Conservation (phyloP, 2,113 vertebrate species). For the Sander lucioperca region DNA sequence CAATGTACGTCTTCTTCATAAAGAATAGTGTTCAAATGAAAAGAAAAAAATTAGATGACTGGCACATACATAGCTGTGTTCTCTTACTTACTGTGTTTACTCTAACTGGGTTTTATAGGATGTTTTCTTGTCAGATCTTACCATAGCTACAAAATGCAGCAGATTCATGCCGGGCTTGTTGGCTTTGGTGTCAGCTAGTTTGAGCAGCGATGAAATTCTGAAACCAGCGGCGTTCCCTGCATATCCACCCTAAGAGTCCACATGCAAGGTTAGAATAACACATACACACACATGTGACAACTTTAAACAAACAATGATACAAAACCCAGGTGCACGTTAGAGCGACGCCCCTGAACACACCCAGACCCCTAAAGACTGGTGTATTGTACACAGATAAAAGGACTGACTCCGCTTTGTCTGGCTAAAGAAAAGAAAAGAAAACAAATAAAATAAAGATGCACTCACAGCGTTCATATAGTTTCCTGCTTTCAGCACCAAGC, state of each 20-base stretch:
- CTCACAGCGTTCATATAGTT: conserved; percentile 91
- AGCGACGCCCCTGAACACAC: conserved; percentile 43
- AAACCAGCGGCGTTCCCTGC: conserved; percentile 89
- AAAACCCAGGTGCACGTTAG: conserved; percentile 60
- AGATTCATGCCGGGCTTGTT: conserved; percentile 90
- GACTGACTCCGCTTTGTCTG: conserved; percentile 23
- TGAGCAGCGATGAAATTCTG: conserved; percentile 86
- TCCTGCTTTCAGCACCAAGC: conserved; percentile 87
- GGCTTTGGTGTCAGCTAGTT: conserved; percentile 89
- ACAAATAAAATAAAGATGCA: conserved; percentile 34
- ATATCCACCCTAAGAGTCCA: conserved; percentile 85
- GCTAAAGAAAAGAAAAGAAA: conserved; percentile 20
- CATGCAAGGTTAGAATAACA: conserved; percentile 60
- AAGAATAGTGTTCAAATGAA: neutral
- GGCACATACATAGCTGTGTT: neutral
- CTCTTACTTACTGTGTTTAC: neutral
- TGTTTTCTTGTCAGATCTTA: conserved; percentile 68
- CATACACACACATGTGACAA: conserved; percentile 18
- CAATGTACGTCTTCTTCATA: neutral
- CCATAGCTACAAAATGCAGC: conserved; percentile 90
- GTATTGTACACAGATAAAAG: conserved; percentile 42
- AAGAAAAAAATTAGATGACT: neutral
- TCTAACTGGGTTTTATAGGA: neutral
- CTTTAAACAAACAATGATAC: conserved; percentile 67
- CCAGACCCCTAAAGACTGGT: conserved; percentile 8